Percentiles rank a stretch among this genome's conserved stretches.
These are phyloP conservation scores for Probosciger aterrimus DNA, from an alignment of 2,113 vertebrate genomes.

Conservation along the genomic window DNA sequence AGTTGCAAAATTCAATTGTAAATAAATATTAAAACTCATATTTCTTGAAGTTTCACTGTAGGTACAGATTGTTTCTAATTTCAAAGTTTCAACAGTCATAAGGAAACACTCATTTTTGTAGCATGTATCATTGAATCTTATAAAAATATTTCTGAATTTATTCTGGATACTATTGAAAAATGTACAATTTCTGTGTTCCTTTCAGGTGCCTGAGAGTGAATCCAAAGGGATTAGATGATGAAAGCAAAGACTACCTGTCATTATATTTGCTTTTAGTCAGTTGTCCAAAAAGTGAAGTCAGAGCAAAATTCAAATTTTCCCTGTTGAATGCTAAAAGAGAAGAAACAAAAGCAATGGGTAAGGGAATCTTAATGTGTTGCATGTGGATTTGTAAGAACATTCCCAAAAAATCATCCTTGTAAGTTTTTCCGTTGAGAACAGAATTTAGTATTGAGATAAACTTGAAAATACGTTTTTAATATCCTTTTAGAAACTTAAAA, in stretches of 20 bases:
- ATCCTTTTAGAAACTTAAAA: neutral
- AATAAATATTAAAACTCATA: neutral
- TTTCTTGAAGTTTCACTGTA: neutral
- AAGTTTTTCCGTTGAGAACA: neutral
- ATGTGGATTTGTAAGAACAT: neutral
- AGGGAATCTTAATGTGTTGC: constrained; percentile 51
- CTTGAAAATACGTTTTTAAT: neutral
- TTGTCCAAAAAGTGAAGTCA: constrained; percentile 99
- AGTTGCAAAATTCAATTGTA: neutral
- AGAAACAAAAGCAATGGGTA: constrained; percentile 99
- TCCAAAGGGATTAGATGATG: constrained; percentile 97
- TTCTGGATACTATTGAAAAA: neutral
- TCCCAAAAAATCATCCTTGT: neutral
- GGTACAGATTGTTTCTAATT: neutral
- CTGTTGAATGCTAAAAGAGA: constrained; percentile 96
- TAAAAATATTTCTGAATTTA: neutral
- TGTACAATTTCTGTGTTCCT: neutral
- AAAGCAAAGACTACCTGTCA: constrained; percentile 99
- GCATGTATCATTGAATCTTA: neutral
- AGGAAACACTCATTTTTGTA: neutral
- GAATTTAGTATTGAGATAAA: neutral
- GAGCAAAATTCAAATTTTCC: constrained; percentile 99
- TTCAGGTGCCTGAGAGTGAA: constrained; percentile 97
- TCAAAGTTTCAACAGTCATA: neutral
- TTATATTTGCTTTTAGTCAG: constrained; percentile 97